A percentile compares a stretch with the other conserved stretches of the same genome.
phyloP scores from a whole-genome alignment of 2,888 invertebrate genomes.

The Matsumyia berberina region DNA sequence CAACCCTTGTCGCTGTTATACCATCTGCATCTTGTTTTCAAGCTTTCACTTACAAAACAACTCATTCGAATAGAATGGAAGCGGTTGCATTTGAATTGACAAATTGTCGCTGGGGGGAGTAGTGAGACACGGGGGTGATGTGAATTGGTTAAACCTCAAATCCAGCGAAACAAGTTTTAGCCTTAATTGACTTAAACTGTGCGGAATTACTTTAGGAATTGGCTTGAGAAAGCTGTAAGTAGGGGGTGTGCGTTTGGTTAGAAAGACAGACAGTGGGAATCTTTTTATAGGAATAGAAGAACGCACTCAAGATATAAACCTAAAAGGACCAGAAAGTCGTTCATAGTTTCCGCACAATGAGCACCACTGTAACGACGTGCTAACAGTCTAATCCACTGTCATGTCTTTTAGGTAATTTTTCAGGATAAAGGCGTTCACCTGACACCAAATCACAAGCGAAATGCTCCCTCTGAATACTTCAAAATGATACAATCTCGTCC shows the following conservation, averaged over 20 bases:
- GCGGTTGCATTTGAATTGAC: constrained; percentile 43
- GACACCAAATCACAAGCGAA: neutral
- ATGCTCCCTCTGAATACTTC: neutral
- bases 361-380: too few species aligned
- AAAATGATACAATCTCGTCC: neutral
- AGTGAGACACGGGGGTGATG: too few species aligned
- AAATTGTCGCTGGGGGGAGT: constrained; percentile 47
- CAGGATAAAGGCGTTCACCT: too few species aligned
- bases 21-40: constrained; percentile 29
- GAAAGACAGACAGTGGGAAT: too few species aligned
- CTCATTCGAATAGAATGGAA: constrained; percentile 41
- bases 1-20: constrained; percentile 6
- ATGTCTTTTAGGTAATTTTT: too few species aligned
- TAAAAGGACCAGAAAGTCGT: neutral
- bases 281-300: neutral
- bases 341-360: too few species aligned
- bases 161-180: too few species aligned
- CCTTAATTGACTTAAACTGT: constrained; percentile 30
- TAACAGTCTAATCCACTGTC: too few species aligned
- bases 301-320: neutral
- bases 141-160: neutral
- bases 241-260: too few species aligned
- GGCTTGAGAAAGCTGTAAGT: neutral
- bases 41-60: constrained; percentile 41
- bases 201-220: neutral